Evolutionary conservation across 2,888 invertebrate species (phyloP).

Genomic region (Drymonia ruficornis): DNA sequence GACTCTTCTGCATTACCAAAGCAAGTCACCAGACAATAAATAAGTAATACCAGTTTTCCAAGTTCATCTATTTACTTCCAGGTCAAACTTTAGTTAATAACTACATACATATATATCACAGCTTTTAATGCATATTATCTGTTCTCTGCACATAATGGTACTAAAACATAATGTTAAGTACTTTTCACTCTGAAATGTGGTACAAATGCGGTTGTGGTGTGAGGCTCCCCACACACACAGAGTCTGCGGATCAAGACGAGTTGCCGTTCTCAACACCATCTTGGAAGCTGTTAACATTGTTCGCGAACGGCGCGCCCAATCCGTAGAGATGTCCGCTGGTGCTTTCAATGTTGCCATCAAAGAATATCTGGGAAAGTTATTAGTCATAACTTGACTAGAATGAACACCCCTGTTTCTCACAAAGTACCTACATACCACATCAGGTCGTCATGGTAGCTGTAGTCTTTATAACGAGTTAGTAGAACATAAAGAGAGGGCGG

Average conservation of each 20-base stretch:
- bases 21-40: neutral
- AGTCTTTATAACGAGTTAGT: no score
- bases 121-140: slow-evolving; percentile 20
- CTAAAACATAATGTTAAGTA: slow-evolving; percentile 14
- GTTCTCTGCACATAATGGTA: slow-evolving; percentile 30
- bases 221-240: slow-evolving; percentile 30
- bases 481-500: no score
- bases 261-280: slow-evolving; percentile 88
- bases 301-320: slow-evolving; percentile 93
- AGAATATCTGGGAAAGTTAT: slow-evolving; percentile 93
- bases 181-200: slow-evolving; percentile 37
- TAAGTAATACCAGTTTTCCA: neutral
- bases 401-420: no score
- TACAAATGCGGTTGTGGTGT: slow-evolving; percentile 38
- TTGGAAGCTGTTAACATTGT: slow-evolving; percentile 90
- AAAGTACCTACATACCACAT: no score
- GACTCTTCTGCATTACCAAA: neutral
- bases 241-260: slow-evolving; percentile 59
- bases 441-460: no score
- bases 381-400: neutral
- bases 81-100: neutral
- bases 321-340: slow-evolving; percentile 98
- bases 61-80: neutral
- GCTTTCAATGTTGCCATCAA: slow-evolving; percentile 99
- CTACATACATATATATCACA: slow-evolving; percentile 26